Percentiles rank a stretch among this genome's conserved stretches.
phyloP scores from a whole-genome alignment of 2,113 vertebrate genomes.

The Uropsilus gracilis region DNA sequence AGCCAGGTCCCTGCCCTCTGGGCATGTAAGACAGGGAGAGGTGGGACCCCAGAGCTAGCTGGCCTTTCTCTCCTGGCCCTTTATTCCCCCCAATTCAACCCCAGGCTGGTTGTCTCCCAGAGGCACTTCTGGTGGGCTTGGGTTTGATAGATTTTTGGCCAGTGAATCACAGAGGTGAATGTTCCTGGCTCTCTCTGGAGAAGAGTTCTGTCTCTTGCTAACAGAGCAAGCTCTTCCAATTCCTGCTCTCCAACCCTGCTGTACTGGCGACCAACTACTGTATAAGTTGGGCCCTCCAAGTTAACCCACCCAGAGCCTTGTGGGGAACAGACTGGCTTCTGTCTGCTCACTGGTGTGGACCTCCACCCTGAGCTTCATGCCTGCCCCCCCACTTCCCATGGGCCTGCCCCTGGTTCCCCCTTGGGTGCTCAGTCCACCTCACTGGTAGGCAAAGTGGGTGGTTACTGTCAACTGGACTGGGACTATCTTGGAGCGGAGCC shows the following conservation, averaged over 20 bases:
- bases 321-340: background rate
- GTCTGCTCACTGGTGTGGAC: background rate
- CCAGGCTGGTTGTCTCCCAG: background rate
- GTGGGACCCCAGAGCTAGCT: background rate
- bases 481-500: background rate
- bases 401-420: background rate
- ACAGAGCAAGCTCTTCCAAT: background rate
- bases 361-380: background rate
- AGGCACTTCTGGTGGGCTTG: background rate
- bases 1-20: background rate
- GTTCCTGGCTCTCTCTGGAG: background rate
- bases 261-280: background rate
- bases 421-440: background rate
- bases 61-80: background rate
- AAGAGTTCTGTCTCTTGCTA: slow-evolving; percentile 7
- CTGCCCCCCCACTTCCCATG: background rate
- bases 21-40: background rate
- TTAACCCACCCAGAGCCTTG: background rate
- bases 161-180: slow-evolving; percentile 1
- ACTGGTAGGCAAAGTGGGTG: background rate
- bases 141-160: slow-evolving; percentile 37
- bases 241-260: background rate
- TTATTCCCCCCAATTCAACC: background rate
- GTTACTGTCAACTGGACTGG: background rate
- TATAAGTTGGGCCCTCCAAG: background rate